Evolutionary conservation across 92 coral and sea anemone species (phyloP).

Genomic region (Virgularia gustaviana): DNA sequence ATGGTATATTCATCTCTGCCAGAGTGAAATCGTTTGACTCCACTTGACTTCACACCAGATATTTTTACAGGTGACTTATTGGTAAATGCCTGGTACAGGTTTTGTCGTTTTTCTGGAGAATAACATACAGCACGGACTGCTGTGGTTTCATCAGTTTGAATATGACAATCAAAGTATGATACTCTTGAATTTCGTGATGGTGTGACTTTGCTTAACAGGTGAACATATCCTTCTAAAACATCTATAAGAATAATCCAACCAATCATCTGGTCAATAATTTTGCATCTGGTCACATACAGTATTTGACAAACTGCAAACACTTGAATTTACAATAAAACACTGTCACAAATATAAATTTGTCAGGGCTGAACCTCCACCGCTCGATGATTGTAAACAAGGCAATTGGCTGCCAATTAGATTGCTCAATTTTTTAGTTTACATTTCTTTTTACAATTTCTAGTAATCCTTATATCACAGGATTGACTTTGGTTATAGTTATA

Average conservation of each 20-base stretch:
- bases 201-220: conserved; percentile 42
- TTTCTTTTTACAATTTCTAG: too few species aligned
- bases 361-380: too few species aligned
- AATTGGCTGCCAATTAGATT: too few species aligned
- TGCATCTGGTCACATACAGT: too few species aligned
- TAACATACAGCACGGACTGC: conserved; percentile 39
- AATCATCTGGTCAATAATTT: too few species aligned
- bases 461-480: too few species aligned
- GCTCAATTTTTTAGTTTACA: too few species aligned
- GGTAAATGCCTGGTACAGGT: conserved; percentile 21
- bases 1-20: conserved; percentile 34
- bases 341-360: too few species aligned
- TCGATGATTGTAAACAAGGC: too few species aligned
- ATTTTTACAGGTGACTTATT: conserved; percentile 23
- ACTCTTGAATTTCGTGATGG: conserved; percentile 34
- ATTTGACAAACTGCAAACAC: too few species aligned
- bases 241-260: conserved; percentile 32
- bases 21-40: conserved; percentile 26
- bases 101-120: conserved; percentile 33
- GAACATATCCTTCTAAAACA: conserved; percentile 33
- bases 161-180: conserved; percentile 33
- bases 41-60: conserved; percentile 34
- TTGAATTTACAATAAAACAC: too few species aligned
- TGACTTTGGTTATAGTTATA: too few species aligned
- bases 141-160: conserved; percentile 36